These are phyloP conservation scores for Parazoanthus swiftii DNA, from an alignment of 92 coral and sea anemone species.

Conservation along the genomic window DNA sequence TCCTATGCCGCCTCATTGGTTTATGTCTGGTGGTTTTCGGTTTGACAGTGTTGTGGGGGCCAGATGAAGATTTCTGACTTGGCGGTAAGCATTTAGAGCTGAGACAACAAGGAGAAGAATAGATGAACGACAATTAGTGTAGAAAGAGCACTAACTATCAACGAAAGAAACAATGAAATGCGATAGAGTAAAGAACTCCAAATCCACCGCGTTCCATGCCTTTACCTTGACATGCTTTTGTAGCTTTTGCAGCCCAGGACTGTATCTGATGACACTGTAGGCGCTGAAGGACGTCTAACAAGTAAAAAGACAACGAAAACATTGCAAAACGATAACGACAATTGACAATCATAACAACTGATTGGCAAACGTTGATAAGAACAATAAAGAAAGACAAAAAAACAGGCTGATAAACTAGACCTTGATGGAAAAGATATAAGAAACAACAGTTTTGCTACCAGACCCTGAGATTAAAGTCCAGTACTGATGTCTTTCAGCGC, in stretches of 20 bases:
- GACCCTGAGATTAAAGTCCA: not conserved
- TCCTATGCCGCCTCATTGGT: not conserved
- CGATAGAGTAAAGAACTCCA: not conserved
- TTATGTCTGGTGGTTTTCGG: not conserved
- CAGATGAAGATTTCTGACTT: not conserved
- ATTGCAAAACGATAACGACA: not conserved
- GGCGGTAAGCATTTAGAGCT: not conserved
- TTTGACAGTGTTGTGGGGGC: not conserved
- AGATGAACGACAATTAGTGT: not conserved
- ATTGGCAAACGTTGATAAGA: not conserved
- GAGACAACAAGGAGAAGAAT: not conserved
- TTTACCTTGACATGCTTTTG: not conserved
- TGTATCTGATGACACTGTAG: slow-evolving; percentile 4
- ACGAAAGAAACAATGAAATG: not conserved
- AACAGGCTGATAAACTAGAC: not conserved
- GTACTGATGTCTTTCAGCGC: too few species aligned
- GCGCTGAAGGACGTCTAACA: not conserved
- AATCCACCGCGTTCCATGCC: not conserved
- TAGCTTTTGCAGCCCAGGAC: not conserved
- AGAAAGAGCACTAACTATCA: not conserved
- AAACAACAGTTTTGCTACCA: not conserved
- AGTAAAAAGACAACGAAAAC: not conserved
- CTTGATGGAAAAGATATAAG: not conserved
- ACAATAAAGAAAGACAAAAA: not conserved
- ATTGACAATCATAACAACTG: not conserved